Evolutionary conservation across 1,140 invertebrate species (phyloP).

Genomic region (Apis mellifera): Amel_HAv3.1 CM009945.2:2005501-2006000

Average conservation of each 20-base stretch:
- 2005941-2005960: conserved; percentile 63
- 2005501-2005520: conserved; percentile 24
- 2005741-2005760: conserved; percentile 36
- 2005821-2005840: background rate
- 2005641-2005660: conserved; percentile 4
- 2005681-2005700: conserved; percentile 24
- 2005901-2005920: conserved; percentile 39
- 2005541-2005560: conserved; percentile 29
- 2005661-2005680: background rate
- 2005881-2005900: conserved; percentile 15
- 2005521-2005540: conserved; percentile 22
- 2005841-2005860: conserved; percentile 57
- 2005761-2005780: conserved; percentile 22
- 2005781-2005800: background rate
- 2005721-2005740: background rate
- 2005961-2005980: conserved; percentile 65
- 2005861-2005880: conserved; percentile 48
- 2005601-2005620: background rate
- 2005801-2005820: background rate
- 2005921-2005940: background rate
- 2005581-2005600: too few species aligned
- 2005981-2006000: conserved; percentile 63
- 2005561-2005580: too few species aligned
- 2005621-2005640: conserved; percentile 6
- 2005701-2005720: conserved; percentile 61